Percentiles rank a stretch among this genome's conserved stretches.
phyloP scores from a whole-genome alignment of 2,113 vertebrate species.

The Halichoeres trimaculatus region DNA sequence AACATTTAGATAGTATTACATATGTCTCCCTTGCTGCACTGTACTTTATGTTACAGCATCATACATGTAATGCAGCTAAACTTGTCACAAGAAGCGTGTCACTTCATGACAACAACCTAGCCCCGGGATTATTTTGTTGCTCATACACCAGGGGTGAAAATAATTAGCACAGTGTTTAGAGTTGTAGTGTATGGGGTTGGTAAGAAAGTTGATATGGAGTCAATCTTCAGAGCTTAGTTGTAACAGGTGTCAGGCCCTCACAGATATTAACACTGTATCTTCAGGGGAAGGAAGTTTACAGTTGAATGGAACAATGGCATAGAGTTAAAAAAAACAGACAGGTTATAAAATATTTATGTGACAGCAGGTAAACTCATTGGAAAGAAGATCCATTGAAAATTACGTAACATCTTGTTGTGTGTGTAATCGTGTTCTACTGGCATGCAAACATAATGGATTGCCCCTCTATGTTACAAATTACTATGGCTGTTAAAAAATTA shows the following conservation, averaged over 20 bases:
- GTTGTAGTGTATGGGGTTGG: constrained; percentile 18
- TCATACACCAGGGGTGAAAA: constrained; percentile 5
- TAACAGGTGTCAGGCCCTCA: constrained; percentile 63
- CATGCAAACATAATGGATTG: no score
- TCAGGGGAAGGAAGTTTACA: constrained; percentile 2
- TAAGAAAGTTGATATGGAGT: constrained; percentile 56
- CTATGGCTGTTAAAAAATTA: no score
- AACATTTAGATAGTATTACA: background rate
- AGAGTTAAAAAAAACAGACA: background rate
- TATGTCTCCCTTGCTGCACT: constrained; percentile 4
- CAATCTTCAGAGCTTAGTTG: constrained; percentile 16
- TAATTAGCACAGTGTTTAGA: constrained; percentile 16
- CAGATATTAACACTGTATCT: constrained; percentile 39
- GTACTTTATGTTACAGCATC: constrained; percentile 22
- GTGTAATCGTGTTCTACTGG: no score
- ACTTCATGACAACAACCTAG: background rate
- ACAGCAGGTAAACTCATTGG: background rate
- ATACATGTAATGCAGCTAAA: background rate
- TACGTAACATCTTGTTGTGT: background rate
- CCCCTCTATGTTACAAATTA: no score
- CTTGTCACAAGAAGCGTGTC: background rate
- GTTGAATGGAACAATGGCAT: background rate
- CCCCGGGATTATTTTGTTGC: background rate
- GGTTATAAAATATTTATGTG: background rate
- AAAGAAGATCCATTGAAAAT: background rate